Percentiles rank a stretch among this genome's conserved stretches.
Evolutionary conservation across 2,113 vertebrate genomes (phyloP).

Genomic region (Ciconia boyciana): DNA sequence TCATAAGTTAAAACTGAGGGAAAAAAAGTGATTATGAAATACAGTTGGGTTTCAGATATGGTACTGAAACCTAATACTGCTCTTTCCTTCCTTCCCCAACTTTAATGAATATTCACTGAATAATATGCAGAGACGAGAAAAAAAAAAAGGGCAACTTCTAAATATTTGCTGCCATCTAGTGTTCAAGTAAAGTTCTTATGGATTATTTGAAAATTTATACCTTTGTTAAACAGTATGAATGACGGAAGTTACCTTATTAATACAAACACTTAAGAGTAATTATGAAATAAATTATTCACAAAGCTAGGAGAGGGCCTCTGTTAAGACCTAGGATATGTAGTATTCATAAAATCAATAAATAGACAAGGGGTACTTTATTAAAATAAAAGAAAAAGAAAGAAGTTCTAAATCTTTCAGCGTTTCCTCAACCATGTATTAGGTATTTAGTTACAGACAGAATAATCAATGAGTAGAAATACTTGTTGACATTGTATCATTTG

Average conservation of each 20-base stretch:
- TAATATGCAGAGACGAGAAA: slow-evolving; percentile 54
- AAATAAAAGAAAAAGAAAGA: not conserved
- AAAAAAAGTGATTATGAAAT: not conserved
- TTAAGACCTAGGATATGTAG: not conserved
- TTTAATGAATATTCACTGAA: slow-evolving; percentile 14
- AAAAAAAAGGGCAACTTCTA: slow-evolving; percentile 4
- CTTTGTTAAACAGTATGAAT: not conserved
- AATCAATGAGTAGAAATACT: not conserved
- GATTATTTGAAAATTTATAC: not conserved
- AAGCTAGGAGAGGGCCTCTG: not conserved
- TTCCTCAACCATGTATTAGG: not conserved
- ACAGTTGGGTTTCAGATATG: not conserved
- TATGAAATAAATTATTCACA: not conserved
- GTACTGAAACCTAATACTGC: not conserved
- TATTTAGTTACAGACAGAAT: not conserved
- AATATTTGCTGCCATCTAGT: slow-evolving; percentile 76
- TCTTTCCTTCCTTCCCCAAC: not conserved
- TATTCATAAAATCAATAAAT: not conserved
- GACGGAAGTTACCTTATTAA: not conserved
- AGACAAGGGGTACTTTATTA: not conserved
- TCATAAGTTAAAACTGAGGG: not conserved
- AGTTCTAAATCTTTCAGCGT: not conserved
- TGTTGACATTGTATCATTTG: not conserved
- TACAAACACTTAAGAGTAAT: not conserved
- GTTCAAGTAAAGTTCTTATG: not conserved